A percentile compares a stretch with the other conserved stretches of the same genome.
Conservation (phyloP, 2,113 vertebrate species). For the Ploceus nigricollis region DNA sequence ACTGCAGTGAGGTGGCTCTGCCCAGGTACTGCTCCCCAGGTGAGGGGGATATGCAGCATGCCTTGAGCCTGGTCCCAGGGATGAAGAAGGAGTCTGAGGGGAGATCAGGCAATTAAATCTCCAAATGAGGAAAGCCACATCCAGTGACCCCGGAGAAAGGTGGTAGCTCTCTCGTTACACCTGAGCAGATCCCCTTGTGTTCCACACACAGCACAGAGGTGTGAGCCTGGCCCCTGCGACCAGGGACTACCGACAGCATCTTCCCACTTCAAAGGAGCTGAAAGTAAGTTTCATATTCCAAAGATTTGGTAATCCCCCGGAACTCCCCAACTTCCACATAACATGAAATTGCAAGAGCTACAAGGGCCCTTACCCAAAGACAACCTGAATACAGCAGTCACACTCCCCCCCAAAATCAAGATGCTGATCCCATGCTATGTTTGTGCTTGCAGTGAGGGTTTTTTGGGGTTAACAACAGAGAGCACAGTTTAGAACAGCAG, state of each 20-base stretch:
- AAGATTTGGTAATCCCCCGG: rapidly evolving
- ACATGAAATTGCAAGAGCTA: not conserved
- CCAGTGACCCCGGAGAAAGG: not conserved
- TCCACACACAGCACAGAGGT: not conserved
- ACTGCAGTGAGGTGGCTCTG: not conserved
- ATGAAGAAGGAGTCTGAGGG: not conserved
- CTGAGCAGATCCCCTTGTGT: not conserved
- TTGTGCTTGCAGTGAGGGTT: not conserved
- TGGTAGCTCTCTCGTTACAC: not conserved
- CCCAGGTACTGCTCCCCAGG: not conserved
- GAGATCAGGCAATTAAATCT: not conserved
- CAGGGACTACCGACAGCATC: not conserved
- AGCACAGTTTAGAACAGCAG: not conserved
- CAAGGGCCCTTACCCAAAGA: not conserved
- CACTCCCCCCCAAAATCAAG: not conserved
- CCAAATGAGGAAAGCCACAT: not conserved
- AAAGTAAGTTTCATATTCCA: not conserved
- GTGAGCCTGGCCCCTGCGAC: rapidly evolving
- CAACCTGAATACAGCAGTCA: not conserved
- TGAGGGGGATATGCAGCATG: not conserved
- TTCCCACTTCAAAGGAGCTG: not conserved
- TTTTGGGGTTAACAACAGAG: not conserved
- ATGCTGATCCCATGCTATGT: rapidly evolving
- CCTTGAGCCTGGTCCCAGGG: not conserved
- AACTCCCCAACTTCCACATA: not conserved